phyloP scores from a whole-genome alignment of 1,140 invertebrate genomes.

The Plodia interpunctella region DNA sequence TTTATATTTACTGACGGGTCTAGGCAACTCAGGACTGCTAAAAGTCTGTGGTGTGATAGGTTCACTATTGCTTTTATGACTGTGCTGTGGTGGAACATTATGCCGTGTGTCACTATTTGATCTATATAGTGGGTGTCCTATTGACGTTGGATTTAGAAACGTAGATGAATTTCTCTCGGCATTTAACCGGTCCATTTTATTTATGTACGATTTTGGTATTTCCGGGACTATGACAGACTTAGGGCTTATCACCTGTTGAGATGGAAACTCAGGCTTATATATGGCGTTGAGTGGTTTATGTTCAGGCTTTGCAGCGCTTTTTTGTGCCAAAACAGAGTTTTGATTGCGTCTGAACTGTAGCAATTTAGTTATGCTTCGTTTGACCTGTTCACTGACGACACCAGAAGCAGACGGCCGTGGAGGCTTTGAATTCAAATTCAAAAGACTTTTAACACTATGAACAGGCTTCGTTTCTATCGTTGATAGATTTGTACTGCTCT shows the following conservation, averaged over 20 bases:
- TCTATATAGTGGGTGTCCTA: background rate
- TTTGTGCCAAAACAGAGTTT: conserved; percentile 14
- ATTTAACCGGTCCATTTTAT: conserved; percentile 20
- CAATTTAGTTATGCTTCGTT: conserved; percentile 44
- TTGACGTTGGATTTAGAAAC: background rate
- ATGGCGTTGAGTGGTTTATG: conserved; percentile 11
- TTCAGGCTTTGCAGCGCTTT: background rate
- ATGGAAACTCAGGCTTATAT: conserved; percentile 9
- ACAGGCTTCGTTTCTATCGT: background rate
- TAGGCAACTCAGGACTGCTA: background rate
- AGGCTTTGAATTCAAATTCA: background rate
- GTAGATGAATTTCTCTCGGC: background rate
- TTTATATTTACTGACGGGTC: conserved; percentile 8
- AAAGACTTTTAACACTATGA: conserved; percentile 1
- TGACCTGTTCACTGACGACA: conserved; percentile 33
- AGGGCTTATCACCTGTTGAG: conserved; percentile 16
- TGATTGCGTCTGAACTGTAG: conserved; percentile 41
- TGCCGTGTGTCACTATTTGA: background rate
- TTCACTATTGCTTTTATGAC: background rate
- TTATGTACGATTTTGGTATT: conserved; percentile 34
- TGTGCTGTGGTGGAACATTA: background rate
- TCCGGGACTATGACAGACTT: conserved; percentile 27
- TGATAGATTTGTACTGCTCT: background rate
- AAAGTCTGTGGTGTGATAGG: background rate
- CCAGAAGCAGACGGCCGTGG: background rate